Evolutionary conservation across 2,888 invertebrate species (phyloP).

Genomic region (Galeopsomyia nigrocyanea): DNA sequence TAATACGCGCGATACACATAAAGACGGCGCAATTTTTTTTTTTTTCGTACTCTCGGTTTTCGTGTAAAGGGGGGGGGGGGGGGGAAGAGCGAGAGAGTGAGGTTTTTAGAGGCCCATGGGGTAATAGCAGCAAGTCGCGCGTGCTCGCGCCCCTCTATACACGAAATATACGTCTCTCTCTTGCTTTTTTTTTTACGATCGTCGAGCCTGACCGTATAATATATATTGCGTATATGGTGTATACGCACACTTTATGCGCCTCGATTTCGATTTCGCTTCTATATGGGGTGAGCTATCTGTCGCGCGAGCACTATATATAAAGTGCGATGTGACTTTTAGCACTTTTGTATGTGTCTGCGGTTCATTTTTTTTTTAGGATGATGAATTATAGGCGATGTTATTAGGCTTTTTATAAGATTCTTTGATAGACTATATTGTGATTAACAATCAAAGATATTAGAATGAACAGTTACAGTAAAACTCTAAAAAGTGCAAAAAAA

Average conservation of each 20-base stretch:
- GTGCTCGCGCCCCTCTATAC: constrained; percentile 46
- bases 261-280: constrained; percentile 42
- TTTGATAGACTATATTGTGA: too few relatives aligned
- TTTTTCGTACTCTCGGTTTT: neutral
- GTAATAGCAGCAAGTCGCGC: constrained; percentile 40
- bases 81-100: constrained; percentile 43
- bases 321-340: too few relatives aligned
- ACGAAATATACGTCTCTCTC: constrained; percentile 49
- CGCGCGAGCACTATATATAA: neutral
- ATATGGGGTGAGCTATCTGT: constrained; percentile 44
- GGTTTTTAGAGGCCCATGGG: constrained; percentile 49
- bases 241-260: constrained; percentile 49
- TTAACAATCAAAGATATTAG: too few relatives aligned
- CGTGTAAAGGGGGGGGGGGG: constrained; percentile 38
- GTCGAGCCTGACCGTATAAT: constrained; percentile 58
- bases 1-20: neutral
- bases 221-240: constrained; percentile 47
- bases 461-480: too few relatives aligned
- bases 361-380: too few relatives aligned
- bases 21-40: constrained; percentile 25
- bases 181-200: constrained; percentile 57
- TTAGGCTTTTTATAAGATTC: too few relatives aligned
- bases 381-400: too few relatives aligned
- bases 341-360: too few relatives aligned
- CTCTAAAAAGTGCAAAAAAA: too few relatives aligned